Evolutionary conservation across 2,797 vertebrate genomes (phyloP).

Genomic region (Phataginus tetradactyla): DNA sequence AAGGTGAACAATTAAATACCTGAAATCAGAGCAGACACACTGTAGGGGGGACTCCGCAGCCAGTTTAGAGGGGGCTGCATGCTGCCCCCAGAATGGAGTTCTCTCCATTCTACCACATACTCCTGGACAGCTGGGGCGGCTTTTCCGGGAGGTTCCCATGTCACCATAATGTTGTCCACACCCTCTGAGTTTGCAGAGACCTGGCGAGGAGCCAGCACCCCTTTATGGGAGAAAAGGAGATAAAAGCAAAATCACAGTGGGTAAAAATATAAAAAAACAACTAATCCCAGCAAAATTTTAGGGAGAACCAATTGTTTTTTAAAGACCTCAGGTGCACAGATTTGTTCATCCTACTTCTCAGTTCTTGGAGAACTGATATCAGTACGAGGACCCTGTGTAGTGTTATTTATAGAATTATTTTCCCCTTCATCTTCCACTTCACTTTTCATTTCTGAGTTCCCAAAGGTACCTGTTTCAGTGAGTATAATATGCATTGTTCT

Average conservation of each 20-base stretch:
- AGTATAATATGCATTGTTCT: background rate
- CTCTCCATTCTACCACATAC: slow-evolving; percentile 91
- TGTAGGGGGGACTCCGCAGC: slow-evolving; percentile 83
- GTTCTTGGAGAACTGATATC: background rate
- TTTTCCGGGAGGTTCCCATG: slow-evolving; percentile 85
- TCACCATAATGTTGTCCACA: slow-evolving; percentile 86
- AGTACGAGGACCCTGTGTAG: background rate
- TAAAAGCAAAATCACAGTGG: background rate
- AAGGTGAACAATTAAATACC: slow-evolving; percentile 82
- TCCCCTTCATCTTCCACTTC: background rate
- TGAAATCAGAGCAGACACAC: slow-evolving; percentile 81
- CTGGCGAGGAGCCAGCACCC: slow-evolving; percentile 69
- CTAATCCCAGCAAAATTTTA: rapidly evolving
- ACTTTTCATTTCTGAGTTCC: background rate
- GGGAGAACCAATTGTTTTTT: background rate
- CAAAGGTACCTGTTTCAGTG: background rate
- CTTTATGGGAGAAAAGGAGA: slow-evolving; percentile 48
- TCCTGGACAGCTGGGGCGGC: background rate
- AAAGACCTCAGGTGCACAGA: background rate
- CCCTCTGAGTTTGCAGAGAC: slow-evolving; percentile 60
- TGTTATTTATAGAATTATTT: background rate
- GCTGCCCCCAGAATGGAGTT: background rate
- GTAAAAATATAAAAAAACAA: background rate
- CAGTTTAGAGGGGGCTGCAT: slow-evolving; percentile 80
- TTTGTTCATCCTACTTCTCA: background rate